A percentile compares a stretch with the other conserved stretches of the same genome.
phyloP scores from a whole-genome alignment of 2,888 invertebrate genomes.

The Nasonovia ribisnigri region DNA sequence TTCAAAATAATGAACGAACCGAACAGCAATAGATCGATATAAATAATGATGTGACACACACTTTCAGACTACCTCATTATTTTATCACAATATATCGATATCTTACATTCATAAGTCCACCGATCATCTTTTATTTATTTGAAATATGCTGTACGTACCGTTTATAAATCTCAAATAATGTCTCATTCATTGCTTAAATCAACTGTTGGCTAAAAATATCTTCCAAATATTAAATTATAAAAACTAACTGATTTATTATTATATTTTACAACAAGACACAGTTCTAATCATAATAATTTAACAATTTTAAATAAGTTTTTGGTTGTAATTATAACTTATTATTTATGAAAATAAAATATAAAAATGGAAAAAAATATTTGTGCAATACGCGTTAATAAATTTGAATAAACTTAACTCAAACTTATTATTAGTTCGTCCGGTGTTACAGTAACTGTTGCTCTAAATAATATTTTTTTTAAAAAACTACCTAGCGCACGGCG shows the following conservation, averaged over 20 bases:
- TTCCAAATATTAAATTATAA: not conserved
- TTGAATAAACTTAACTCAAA: not conserved
- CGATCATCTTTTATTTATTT: not conserved
- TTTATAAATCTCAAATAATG: not conserved
- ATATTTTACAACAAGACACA: not conserved
- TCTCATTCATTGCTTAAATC: not conserved
- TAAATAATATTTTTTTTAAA: not conserved
- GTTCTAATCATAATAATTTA: not conserved
- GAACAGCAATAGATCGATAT: not conserved
- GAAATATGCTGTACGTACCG: not conserved
- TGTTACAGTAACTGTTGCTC: not conserved
- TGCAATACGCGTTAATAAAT: not conserved
- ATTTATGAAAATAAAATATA: not conserved
- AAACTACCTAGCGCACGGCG: not conserved
- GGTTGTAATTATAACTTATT: not conserved
- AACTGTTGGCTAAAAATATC: not conserved
- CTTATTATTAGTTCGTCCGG: not conserved
- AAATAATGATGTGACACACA: not conserved
- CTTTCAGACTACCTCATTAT: not conserved
- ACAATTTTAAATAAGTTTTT: not conserved
- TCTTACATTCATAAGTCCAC: not conserved
- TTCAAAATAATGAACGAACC: not conserved
- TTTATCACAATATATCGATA: not conserved
- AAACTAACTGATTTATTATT: not conserved
- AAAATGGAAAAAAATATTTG: not conserved